Conservation (phyloP, 2,797 vertebrate species). For the Enteromius unitaeniatus region DNA sequence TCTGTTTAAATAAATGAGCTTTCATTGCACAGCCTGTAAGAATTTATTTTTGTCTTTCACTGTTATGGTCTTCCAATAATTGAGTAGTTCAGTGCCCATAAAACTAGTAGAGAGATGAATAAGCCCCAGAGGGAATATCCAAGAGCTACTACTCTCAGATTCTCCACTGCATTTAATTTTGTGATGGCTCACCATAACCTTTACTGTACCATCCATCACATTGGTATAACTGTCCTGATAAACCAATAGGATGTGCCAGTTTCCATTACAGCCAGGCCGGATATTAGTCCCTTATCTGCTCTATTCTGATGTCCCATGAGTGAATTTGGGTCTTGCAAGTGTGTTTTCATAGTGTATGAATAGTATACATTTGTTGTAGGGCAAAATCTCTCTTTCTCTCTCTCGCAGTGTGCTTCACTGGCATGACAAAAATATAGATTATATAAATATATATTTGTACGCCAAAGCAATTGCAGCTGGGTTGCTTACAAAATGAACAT, state of each 20-base stretch:
- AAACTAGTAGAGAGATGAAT: slow-evolving; percentile 32
- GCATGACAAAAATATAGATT: too few species aligned
- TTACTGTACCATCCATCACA: slow-evolving; percentile 35
- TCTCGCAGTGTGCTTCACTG: neutral
- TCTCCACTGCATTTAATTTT: slow-evolving; percentile 38
- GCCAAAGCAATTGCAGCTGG: too few species aligned
- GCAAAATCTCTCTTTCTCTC: neutral
- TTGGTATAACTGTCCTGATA: slow-evolving; percentile 19
- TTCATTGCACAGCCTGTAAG: slow-evolving; percentile 18
- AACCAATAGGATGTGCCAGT: neutral
- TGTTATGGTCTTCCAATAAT: slow-evolving; percentile 46
- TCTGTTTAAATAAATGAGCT: slow-evolving; percentile 11
- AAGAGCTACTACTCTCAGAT: slow-evolving; percentile 20
- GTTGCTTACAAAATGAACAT: too few species aligned
- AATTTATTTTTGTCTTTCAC: slow-evolving; percentile 38
- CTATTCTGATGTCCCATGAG: neutral
- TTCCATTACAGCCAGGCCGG: slow-evolving; percentile 6
- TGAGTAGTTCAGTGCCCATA: slow-evolving; percentile 33
- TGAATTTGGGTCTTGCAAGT: neutral
- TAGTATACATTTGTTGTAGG: neutral
- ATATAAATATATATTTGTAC: too few species aligned
- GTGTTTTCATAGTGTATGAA: neutral
- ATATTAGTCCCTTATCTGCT: slow-evolving; percentile 2
- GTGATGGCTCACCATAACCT: slow-evolving; percentile 42
- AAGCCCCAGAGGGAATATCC: slow-evolving; percentile 20